Evolutionary conservation across 1,140 invertebrate genomes (phyloP).

Genomic region (Panulirus ornatus): DNA sequence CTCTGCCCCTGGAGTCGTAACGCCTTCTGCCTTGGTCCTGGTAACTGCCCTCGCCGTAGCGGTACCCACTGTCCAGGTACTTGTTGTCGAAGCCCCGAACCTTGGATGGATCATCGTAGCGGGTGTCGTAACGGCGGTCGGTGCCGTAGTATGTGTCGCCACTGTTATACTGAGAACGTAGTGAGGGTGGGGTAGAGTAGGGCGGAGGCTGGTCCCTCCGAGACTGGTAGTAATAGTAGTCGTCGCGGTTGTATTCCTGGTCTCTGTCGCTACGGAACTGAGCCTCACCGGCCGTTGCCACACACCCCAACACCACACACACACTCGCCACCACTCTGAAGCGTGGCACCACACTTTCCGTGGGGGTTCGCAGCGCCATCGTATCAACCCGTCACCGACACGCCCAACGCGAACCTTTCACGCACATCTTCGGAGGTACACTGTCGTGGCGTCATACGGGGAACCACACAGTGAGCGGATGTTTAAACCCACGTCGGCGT

Average conservation of each 20-base stretch:
- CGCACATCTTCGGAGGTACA: slow-evolving; percentile 19
- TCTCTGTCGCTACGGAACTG: slow-evolving; percentile 63
- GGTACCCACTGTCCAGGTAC: slow-evolving; percentile 22
- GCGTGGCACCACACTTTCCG: background rate
- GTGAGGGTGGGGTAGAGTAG: slow-evolving; percentile 43
- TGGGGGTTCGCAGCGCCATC: background rate
- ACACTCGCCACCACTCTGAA: background rate
- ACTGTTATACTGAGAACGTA: slow-evolving; percentile 44
- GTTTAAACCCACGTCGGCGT: slow-evolving; percentile 30
- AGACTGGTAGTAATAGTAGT: slow-evolving; percentile 26
- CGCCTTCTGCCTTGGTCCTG: background rate
- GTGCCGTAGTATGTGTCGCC: slow-evolving; percentile 64
- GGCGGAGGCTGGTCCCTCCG: background rate
- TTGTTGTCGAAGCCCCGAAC: slow-evolving; percentile 54
- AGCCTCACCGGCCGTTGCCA: background rate
- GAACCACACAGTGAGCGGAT: background rate
- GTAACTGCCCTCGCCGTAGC: slow-evolving; percentile 32
- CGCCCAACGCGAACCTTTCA: background rate
- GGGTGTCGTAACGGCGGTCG: slow-evolving; percentile 62
- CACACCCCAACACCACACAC: slow-evolving; percentile 10
- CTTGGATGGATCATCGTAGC: slow-evolving; percentile 49
- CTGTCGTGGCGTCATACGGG: background rate
- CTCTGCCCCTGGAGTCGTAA: slow-evolving; percentile 57
- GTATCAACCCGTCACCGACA: slow-evolving; percentile 13
- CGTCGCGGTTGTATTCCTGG: slow-evolving; percentile 45